Evolutionary conservation across 1,140 invertebrate species (phyloP), one percentile per base, ranked within the genome.

Genomic region (Brachionus rubens): DNA sequence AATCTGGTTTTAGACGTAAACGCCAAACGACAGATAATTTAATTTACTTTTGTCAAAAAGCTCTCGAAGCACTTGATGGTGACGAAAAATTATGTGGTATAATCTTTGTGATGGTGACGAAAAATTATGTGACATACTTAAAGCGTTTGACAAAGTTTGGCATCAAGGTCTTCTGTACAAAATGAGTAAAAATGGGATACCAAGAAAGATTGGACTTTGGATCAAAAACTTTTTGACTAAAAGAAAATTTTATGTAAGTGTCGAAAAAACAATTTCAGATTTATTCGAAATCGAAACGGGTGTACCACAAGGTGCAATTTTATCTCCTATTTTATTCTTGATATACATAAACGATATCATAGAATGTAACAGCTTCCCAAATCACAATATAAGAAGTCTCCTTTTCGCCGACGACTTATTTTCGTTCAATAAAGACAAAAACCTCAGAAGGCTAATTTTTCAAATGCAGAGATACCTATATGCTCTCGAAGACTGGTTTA

Each of bases 271-370:
- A 24, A 24, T 24, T 24, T 28, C 9, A 28, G 26, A 5, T 9
- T 9, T 36, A 36, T 36, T 5, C 33, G 9, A 54, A 24, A 28
- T 54, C 3, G 50, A 54, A 54, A 28, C 9, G 12, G 50, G 50
- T 12, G 50, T 54, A 24, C 24, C 50, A 4, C 50, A 54, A 54
- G 50, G 50, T 26, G 50, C 50, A 26, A 54, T 54, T 87, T 84
- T 41, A 87, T 87, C 54, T 81, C 30, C 54, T 33, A 59, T 59
- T 16, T 21, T 36, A 59, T 59, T 59, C n/a, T 59, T 36, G n/a
- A 36, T 59, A n/a, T 59, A 16, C 36, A 59, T 36, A 33, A 59
- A 59, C 36, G 54, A 59, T 33, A 33, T 59, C 16, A 59, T 59
- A 59, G 30, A 59, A 36, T 59, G 7, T n/a, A 59, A 59, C 30